phyloP scores from a whole-genome alignment of 92 coral and sea anemone species.

The Porites divaricata region DNA sequence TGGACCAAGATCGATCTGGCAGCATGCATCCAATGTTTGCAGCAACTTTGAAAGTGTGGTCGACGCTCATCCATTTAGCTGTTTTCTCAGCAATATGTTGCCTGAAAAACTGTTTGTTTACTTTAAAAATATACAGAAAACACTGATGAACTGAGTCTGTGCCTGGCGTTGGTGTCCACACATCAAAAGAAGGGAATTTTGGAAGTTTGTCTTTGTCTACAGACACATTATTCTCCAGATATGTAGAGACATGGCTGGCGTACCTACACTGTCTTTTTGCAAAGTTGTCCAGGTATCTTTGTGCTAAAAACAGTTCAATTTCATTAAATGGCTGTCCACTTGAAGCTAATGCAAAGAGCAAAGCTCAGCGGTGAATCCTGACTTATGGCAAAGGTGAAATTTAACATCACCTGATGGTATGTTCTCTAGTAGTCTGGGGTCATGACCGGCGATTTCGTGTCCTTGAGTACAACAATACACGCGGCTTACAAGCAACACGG shows the following conservation, averaged over 20 bases:
- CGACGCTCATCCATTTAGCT: constrained; percentile 40
- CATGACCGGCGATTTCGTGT: constrained; percentile 43
- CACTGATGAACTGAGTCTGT: constrained; percentile 36
- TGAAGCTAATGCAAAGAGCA: constrained; percentile 38
- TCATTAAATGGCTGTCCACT: constrained; percentile 28
- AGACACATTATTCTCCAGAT: constrained; percentile 3
- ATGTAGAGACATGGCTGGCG: constrained; percentile 11
- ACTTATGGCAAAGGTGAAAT: constrained; percentile 35
- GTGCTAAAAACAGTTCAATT: constrained; percentile 45
- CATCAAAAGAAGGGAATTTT: constrained; percentile 42
- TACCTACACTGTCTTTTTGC: constrained; percentile 36
- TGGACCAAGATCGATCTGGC: constrained; percentile 45
- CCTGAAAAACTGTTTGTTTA: constrained; percentile 26
- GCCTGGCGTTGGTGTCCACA: constrained; percentile 31
- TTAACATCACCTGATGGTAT: constrained; percentile 22
- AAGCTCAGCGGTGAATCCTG: constrained; percentile 23
- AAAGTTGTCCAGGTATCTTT: constrained; percentile 41
- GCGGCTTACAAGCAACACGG: constrained; percentile 30
- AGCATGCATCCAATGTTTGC: constrained; percentile 48
- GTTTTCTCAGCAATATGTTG: constrained; percentile 26
- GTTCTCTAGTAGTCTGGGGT: constrained; percentile 21
- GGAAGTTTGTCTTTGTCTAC: constrained; percentile 11
- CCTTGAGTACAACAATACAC: constrained; percentile 44
- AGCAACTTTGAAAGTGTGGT: constrained; percentile 39
- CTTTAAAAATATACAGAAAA: constrained; percentile 20